Evolutionary conservation across 2,888 invertebrate genomes (phyloP).

Genomic region (Portevinia maculata): DNA sequence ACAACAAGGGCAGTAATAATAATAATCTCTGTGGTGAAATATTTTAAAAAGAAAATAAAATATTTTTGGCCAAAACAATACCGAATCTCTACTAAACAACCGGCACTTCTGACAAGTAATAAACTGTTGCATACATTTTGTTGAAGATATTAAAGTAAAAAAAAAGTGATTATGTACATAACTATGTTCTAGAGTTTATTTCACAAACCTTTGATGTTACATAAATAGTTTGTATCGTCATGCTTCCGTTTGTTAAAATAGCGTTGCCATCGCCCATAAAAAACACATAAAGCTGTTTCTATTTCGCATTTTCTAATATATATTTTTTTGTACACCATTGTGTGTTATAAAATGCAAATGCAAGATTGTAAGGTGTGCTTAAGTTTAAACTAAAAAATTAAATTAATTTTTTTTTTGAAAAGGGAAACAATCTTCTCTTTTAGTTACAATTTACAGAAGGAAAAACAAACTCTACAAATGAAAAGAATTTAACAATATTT

Average conservation of each 20-base stretch:
- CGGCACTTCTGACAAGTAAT: neutral
- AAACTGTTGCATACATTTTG: neutral
- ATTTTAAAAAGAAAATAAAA: neutral
- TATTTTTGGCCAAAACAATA: too few species aligned
- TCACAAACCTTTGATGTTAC: slow-evolving; percentile 41
- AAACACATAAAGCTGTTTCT: slow-evolving; percentile 50
- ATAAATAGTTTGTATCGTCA: slow-evolving; percentile 37
- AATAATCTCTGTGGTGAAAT: too few species aligned
- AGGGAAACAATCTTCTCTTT: slow-evolving; percentile 20
- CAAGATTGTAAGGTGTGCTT: slow-evolving; percentile 35
- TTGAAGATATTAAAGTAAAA: neutral
- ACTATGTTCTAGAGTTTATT: slow-evolving; percentile 5
- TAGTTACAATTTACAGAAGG: slow-evolving; percentile 55
- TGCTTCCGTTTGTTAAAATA: slow-evolving; percentile 45
- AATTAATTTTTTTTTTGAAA: slow-evolving; percentile 4
- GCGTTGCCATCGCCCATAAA: slow-evolving; percentile 49
- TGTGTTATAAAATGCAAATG: slow-evolving; percentile 39
- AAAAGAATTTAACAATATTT: slow-evolving; percentile 36
- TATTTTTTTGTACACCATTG: slow-evolving; percentile 37
- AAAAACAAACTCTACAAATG: slow-evolving; percentile 55
- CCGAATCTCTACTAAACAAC: neutral
- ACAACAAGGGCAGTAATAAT: too few species aligned
- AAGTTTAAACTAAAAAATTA: slow-evolving; percentile 3
- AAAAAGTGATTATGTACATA: neutral
- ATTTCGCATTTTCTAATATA: slow-evolving; percentile 21